Base-by-base conservation (phyloP, 2,888 invertebrate genomes). In the Chrysolina oricalcia region DNA sequence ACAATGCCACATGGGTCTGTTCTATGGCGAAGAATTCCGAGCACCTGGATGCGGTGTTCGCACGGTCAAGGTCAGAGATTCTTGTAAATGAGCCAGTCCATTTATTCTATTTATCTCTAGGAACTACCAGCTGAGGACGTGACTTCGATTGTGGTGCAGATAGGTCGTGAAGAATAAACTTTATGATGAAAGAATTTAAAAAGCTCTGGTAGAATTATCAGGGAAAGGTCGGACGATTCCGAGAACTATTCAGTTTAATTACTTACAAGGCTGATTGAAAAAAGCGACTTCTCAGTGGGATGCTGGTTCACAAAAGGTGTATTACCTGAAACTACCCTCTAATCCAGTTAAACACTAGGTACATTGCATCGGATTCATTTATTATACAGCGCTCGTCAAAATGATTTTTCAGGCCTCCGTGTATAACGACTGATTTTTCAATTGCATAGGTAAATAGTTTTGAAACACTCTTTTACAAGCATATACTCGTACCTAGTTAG, bases 91-190 rank as follows among this genome's bases (percentile, higher is more conserved):
- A 53, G 21, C 19, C 50, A 19, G 53, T 53, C 53, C 53, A 53
- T 21, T 53, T 53, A 53, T 21, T 53, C 53, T 21, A 53, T 53
- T 53, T 53, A 53, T 53, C 53, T 53, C 53, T 53, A 53, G 53
- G 53, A 53, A 53, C 53, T 53, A 53, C 53, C 53, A 21, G 48
- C 53, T 19, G 15, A 21, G 53, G 53, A 53, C 53, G 53, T 53
- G 53, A 53, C 53, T 53, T 3, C 53, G 53, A 53, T 53, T 19
- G 53, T 53, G 53, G 53, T 21, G 5, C 53, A 53, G 53, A 53
- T 53, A 23, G 19, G 53, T 23, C 21, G 19, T 53, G 53, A 21
- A 53, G 53, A 19, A 53, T 53, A 53, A 53, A 53, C 53, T 53
- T 53, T 19, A 21, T 53, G 19, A 53, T 53, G 11, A 21, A 53